These are phyloP conservation scores for Sceloporus tristichus DNA, from an alignment of 2,113 vertebrate species.

Conservation along the genomic window DNA sequence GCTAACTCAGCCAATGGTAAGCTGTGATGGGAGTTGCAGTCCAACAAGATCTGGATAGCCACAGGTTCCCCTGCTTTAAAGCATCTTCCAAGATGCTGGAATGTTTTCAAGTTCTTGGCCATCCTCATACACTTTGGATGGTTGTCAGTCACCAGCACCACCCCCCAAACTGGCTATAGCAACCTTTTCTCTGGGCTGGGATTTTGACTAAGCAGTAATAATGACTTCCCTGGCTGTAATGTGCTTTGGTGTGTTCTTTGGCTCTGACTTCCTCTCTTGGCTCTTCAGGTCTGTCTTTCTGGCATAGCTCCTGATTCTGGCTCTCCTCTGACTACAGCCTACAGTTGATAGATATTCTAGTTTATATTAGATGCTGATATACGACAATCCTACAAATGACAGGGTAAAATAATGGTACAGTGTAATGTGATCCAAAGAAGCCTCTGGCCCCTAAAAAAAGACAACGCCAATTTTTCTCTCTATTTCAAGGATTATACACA, in stretches of 20 bases:
- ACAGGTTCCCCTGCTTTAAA: neutral
- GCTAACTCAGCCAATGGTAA: neutral
- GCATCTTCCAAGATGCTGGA: neutral
- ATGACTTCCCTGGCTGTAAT: neutral
- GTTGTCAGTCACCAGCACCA: neutral
- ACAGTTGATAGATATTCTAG: neutral
- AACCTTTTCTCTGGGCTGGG: neutral
- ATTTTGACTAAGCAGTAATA: neutral
- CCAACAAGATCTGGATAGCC: too few species aligned
- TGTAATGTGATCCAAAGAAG: neutral
- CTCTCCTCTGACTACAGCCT: neutral
- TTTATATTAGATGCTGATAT: neutral
- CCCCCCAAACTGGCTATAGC: neutral
- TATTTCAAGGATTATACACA: neutral
- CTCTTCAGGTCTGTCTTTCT: neutral
- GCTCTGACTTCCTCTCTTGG: neutral
- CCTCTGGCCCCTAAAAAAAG: neutral
- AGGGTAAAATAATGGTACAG: neutral
- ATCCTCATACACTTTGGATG: neutral
- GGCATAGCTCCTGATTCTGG: neutral
- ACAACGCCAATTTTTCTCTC: neutral
- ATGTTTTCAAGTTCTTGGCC: neutral
- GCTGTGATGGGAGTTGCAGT: too few species aligned
- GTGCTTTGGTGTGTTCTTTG: constrained; percentile 4
- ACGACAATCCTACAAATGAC: neutral